These are phyloP conservation scores for Parnassius mnemosyne DNA, from an alignment of 2,888 invertebrate species.

Conservation along the genomic window DNA sequence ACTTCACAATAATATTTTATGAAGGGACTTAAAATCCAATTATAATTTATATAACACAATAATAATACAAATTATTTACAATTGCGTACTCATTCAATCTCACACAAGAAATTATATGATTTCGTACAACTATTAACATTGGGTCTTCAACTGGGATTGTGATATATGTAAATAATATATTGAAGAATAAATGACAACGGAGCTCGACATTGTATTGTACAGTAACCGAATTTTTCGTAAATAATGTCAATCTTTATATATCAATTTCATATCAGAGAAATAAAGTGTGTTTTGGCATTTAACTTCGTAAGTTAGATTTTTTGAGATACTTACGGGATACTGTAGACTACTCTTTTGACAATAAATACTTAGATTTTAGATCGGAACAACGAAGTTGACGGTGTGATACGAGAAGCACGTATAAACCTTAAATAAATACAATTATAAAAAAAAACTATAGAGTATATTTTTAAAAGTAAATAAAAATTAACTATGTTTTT, in stretches of 20 bases:
- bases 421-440: neutral
- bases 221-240: conserved; percentile 59
- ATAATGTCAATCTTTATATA: conserved; percentile 73
- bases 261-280: conserved; percentile 75
- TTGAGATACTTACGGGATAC: conserved; percentile 34
- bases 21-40: too few species aligned
- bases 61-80: too few species aligned
- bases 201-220: conserved; percentile 45
- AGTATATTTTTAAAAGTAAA: too few species aligned
- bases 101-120: too few species aligned
- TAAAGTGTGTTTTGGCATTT: conserved; percentile 47
- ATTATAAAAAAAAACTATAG: conserved; percentile 1
- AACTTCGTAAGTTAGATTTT: conserved; percentile 45
- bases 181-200: conserved; percentile 38
- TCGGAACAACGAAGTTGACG: conserved; percentile 14
- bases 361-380: conserved; percentile 26
- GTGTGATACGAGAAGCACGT: neutral
- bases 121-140: too few species aligned
- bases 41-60: too few species aligned
- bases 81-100: too few species aligned
- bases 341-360: conserved; percentile 32
- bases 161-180: conserved; percentile 42
- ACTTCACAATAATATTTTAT: too few species aligned
- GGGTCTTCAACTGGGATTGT: conserved; percentile 41
- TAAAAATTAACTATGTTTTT: too few species aligned